A percentile compares a stretch with the other conserved stretches of the same genome.
phyloP scores from a whole-genome alignment of 2,113 vertebrate species.

The Peromyscus leucopus region DNA sequence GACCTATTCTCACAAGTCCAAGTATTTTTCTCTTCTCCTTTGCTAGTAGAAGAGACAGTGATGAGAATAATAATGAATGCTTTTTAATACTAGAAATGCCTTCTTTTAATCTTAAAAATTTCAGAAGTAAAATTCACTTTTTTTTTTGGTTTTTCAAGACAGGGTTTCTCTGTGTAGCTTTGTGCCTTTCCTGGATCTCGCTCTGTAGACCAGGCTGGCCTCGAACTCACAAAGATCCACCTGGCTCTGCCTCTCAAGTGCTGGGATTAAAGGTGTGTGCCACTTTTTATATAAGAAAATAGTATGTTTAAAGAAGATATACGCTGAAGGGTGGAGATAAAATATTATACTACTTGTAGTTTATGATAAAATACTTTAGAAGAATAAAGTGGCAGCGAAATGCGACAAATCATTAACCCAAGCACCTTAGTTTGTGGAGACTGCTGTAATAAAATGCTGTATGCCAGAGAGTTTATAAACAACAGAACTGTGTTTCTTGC shows the following conservation, averaged over 20 bases:
- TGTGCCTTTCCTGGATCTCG: no score
- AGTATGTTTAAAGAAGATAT: background rate
- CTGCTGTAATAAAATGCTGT: background rate
- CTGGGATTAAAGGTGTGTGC: no score
- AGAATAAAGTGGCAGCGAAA: background rate
- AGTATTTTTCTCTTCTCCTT: background rate
- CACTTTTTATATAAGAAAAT: slow-evolving; percentile 24
- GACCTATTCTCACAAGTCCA: slow-evolving; percentile 34
- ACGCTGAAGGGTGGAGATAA: background rate
- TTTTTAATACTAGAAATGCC: background rate
- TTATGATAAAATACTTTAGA: slow-evolving; percentile 46
- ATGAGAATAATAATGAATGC: slow-evolving; percentile 47
- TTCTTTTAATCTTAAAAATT: slow-evolving; percentile 1
- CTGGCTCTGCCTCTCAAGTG: no score
- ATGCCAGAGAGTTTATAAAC: background rate
- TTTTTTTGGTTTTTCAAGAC: no score
- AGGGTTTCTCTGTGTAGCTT: no score
- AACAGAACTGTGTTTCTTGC: background rate
- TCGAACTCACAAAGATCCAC: no score
- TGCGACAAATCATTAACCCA: background rate
- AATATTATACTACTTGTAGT: background rate
- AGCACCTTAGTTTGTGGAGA: background rate
- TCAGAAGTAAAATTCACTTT: slow-evolving; percentile 5
- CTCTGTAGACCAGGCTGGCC: no score
- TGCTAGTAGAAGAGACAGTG: slow-evolving; percentile 40